Percentiles rank a stretch among this genome's conserved stretches.
Conservation (phyloP, 2,113 vertebrate species). For the Odocoileus virginianus region DNA sequence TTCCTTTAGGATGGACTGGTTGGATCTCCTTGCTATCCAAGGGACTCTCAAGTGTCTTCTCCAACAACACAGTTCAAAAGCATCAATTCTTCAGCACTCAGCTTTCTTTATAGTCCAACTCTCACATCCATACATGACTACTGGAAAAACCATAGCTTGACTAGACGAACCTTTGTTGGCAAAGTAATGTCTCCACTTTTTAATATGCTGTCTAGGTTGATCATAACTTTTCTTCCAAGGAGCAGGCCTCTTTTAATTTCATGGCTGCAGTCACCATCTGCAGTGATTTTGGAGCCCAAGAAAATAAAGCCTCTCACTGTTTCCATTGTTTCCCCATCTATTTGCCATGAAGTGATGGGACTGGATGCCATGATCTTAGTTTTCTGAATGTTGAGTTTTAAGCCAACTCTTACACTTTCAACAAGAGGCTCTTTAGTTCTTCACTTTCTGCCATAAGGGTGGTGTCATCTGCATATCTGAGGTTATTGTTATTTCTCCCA, state of each 20-base stretch:
- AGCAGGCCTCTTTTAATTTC: not conserved
- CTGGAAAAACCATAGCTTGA: not conserved
- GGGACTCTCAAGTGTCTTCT: not conserved
- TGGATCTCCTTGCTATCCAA: not conserved
- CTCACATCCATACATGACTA: not conserved
- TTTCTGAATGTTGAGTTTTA: not conserved
- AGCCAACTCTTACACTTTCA: not conserved
- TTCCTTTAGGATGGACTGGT: not conserved
- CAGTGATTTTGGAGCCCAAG: not conserved
- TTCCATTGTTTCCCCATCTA: too few species aligned
- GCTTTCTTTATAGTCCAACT: not conserved
- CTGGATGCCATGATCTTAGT: not conserved
- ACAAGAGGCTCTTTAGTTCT: not conserved
- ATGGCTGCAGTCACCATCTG: not conserved
- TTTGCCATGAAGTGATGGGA: not conserved
- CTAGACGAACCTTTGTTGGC: not conserved
- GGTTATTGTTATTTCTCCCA: not conserved
- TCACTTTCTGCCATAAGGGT: not conserved
- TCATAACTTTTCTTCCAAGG: not conserved
- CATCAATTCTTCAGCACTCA: fast-evolving
- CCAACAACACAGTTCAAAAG: not conserved
- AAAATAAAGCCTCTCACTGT: not conserved
- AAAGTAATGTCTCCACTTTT: not conserved
- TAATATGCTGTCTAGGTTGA: not conserved
- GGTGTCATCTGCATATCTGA: not conserved